Percentiles rank a stretch among this genome's conserved stretches.
These are phyloP conservation scores for Bombus superbus DNA, from an alignment of 1,140 invertebrate species.

Conservation along the genomic window DNA sequence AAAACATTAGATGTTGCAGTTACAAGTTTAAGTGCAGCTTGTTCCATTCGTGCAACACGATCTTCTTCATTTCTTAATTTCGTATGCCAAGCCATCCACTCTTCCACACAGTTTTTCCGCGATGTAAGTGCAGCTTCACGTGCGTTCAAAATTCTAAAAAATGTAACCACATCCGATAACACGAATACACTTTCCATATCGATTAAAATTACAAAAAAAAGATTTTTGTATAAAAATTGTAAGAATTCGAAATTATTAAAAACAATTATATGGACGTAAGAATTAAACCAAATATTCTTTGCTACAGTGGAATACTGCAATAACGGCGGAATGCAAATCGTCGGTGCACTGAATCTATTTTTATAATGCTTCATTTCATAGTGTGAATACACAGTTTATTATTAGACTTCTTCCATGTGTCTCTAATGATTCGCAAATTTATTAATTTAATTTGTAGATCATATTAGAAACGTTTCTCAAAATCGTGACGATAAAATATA, in stretches of 20 bases:
- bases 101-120: constrained; percentile 80
- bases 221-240: background rate
- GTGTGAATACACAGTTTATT: constrained; percentile 77
- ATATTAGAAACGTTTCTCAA: background rate
- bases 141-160: constrained; percentile 77
- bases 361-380: constrained; percentile 74
- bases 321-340: constrained; percentile 62
- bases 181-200: constrained; percentile 1
- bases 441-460: constrained; percentile 21
- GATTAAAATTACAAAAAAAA: background rate
- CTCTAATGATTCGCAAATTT: constrained; percentile 48
- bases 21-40: constrained; percentile 79
- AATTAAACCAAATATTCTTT: constrained; percentile 6
- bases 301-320: constrained; percentile 43
- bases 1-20: constrained; percentile 77
- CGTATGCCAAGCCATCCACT: constrained; percentile 81
- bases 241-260: background rate
- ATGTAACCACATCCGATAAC: constrained; percentile 14
- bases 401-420: constrained; percentile 70
- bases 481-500: constrained; percentile 4
- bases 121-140: constrained; percentile 79
- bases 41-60: constrained; percentile 80
- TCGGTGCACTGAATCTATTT: constrained; percentile 75
- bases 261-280: background rate
- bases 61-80: constrained; percentile 79